Evolutionary conservation across 2,113 vertebrate genomes (phyloP).

Genomic region (Urocitellus parryii): DNA sequence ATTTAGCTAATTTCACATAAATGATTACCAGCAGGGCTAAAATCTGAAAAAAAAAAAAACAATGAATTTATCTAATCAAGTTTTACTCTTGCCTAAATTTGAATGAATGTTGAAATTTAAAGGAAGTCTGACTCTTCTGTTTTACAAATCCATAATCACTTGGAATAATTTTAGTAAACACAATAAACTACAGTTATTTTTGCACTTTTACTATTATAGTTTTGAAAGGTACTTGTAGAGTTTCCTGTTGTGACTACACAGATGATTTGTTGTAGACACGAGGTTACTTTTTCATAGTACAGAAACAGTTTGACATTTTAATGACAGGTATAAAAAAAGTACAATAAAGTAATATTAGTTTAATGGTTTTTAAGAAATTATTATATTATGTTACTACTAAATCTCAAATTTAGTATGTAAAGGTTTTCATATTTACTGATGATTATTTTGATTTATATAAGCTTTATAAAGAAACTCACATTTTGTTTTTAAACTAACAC

Average conservation of each 20-base stretch:
- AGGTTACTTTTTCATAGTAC: background rate
- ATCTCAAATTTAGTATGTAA: background rate
- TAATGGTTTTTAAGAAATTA: background rate
- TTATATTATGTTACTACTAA: background rate
- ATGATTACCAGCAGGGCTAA: background rate
- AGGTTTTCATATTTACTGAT: background rate
- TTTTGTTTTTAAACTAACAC: background rate
- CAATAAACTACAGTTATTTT: background rate
- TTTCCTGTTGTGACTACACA: background rate
- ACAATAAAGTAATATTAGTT: background rate
- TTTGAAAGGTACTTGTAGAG: background rate
- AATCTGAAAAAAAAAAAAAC: background rate
- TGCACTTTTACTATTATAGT: background rate
- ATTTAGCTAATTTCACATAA: background rate
- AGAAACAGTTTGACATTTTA: background rate
- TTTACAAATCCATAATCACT: background rate
- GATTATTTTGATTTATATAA: background rate
- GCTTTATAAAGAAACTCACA: background rate
- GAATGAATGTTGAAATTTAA: background rate
- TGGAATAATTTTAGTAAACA: background rate
- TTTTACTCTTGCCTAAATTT: background rate
- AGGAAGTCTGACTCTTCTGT: too few species aligned
- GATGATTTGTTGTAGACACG: background rate
- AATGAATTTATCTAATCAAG: too few species aligned
- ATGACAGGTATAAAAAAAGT: background rate